Percentiles rank a stretch among this genome's conserved stretches.
phyloP scores from a whole-genome alignment of 2,797 vertebrate genomes.

The Takifugu ocellatus region DNA sequence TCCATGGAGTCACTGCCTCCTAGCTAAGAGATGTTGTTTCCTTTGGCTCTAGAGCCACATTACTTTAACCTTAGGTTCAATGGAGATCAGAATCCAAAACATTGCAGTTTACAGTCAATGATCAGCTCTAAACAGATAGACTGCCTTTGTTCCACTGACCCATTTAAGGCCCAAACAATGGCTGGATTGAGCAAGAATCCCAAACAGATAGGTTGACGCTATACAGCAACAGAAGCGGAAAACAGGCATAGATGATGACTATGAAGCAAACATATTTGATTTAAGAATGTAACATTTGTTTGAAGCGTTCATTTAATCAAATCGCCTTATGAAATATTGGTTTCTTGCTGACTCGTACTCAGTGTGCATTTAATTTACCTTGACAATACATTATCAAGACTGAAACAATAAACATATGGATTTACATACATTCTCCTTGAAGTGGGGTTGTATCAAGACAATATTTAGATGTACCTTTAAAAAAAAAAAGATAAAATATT shows the following conservation, averaged over 20 bases:
- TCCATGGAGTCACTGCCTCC: neutral
- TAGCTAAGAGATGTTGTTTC: neutral
- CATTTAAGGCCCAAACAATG: constrained; percentile 54
- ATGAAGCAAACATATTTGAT: neutral
- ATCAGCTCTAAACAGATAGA: constrained; percentile 33
- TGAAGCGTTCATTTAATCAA: neutral
- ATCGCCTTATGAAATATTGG: too few relatives aligned
- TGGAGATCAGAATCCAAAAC: constrained; percentile 26
- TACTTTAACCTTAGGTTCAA: constrained; percentile 32
- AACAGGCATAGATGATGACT: neutral
- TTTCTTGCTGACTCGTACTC: neutral
- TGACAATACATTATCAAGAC: constrained; percentile 5
- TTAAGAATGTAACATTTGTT: constrained; percentile 7
- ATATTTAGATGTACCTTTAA: too few relatives aligned
- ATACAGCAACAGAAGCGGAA: constrained; percentile 5
- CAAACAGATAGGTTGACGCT: constrained; percentile 12
- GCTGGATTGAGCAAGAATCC: constrained; percentile 42
- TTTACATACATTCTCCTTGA: neutral
- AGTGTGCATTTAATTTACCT: constrained; percentile 13
- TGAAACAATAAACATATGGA: neutral
- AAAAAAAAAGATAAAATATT: too few relatives aligned
- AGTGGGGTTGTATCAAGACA: neutral
- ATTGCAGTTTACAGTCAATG: constrained; percentile 10
- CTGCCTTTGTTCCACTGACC: constrained; percentile 64
- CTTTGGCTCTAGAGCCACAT: constrained; percentile 4